Conservation (phyloP, 2,113 vertebrate genomes). For the Steatornis caripensis region DNA sequence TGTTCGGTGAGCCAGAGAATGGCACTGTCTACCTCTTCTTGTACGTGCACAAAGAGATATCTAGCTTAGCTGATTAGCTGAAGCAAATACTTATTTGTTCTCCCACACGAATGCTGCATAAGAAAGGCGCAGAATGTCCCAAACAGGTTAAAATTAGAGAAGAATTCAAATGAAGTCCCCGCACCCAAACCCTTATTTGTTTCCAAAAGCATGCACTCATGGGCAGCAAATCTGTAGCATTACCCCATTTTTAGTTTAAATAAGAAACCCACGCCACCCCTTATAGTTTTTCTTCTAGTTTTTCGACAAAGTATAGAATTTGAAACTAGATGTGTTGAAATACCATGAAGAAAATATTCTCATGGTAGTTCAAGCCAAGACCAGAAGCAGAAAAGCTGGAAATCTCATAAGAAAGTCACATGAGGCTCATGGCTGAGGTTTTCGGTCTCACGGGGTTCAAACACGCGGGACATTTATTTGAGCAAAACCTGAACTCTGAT, state of each 20-base stretch:
- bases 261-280: neutral
- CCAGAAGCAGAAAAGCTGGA: slow-evolving; percentile 37
- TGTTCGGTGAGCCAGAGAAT: neutral
- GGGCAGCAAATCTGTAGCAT: neutral
- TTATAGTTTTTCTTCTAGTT: neutral
- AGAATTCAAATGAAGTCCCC: neutral
- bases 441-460: neutral
- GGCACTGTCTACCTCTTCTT: neutral
- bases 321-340: neutral
- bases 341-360: slow-evolving; percentile 1
- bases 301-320: neutral
- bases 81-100: neutral
- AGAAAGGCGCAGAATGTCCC: neutral
- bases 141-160: neutral
- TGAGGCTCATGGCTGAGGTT: neutral
- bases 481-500: slow-evolving; percentile 13
- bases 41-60: neutral
- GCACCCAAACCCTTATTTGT: neutral
- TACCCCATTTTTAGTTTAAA: neutral
- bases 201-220: neutral
- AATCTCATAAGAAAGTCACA: slow-evolving; percentile 42
- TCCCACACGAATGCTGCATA: neutral
- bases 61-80: neutral
- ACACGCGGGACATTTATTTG: neutral
- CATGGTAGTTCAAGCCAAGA: slow-evolving; percentile 43